Percentiles rank a stretch among this genome's conserved stretches.
These are phyloP conservation scores for Eugnorisma glareosa DNA, from an alignment of 2,888 invertebrate species.

Conservation along the genomic window DNA sequence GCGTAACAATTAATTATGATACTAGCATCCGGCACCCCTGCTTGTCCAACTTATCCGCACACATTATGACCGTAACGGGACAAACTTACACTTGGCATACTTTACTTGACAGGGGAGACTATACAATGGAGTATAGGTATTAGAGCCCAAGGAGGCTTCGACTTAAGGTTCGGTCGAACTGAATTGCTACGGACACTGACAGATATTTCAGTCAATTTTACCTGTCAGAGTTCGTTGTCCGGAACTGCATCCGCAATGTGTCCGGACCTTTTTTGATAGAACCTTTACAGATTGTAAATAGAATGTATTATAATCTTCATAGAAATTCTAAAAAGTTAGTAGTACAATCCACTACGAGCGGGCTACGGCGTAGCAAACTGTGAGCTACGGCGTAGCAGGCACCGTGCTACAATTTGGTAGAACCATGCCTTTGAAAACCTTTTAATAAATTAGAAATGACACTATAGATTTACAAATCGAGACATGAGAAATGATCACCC, in stretches of 20 bases:
- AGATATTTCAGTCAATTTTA: neutral
- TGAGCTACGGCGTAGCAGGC: slow-evolving; percentile 4
- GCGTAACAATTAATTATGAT: slow-evolving; percentile 28
- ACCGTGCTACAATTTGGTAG: neutral
- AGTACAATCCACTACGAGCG: neutral
- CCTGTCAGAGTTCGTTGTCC: neutral
- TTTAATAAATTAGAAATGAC: neutral
- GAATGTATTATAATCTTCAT: neutral
- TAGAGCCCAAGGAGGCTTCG: neutral
- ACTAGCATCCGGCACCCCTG: neutral
- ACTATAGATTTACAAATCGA: neutral
- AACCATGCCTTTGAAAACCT: neutral
- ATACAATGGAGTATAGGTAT: neutral
- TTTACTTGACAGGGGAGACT: slow-evolving; percentile 6
- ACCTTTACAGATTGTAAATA: neutral
- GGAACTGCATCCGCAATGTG: neutral
- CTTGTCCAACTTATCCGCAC: slow-evolving; percentile 29
- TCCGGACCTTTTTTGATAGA: neutral
- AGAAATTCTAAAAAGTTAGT: neutral
- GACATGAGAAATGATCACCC: no score
- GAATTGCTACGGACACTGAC: neutral
- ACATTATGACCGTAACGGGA: slow-evolving; percentile 22
- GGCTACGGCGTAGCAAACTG: slow-evolving; percentile 11
- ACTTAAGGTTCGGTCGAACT: neutral
- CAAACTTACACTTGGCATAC: neutral